Base-by-base conservation (phyloP, 2,113 vertebrate genomes). In the Setophaga coronata region DNA sequence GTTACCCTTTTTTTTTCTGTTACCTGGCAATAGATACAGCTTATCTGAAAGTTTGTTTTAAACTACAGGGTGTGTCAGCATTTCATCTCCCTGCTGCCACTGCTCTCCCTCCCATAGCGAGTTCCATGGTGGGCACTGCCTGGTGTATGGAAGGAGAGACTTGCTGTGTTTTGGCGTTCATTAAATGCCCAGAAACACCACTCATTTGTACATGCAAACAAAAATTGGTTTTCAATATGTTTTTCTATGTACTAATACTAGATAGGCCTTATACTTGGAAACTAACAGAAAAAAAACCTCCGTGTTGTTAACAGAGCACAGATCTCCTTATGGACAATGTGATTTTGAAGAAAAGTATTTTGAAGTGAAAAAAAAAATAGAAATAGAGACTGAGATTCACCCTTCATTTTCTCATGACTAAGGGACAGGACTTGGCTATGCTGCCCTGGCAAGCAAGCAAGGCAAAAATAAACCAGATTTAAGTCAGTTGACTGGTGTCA, bases 111-210 rank as follows among this genome's bases (percentile, higher is more conserved):
- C 43, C 25, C 21, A 9, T 2, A n/a, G 0, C 1, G 11, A 53
- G 42, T 12, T 78, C 26, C 74, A 78, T 19, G 0, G 0, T 3
- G 3, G 70, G 18, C 43, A 47, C 57, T 64, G 43, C 31, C 33
- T 29, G 33, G 34, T 31, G 78, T 25, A 28, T 40, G 76, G 62
- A 69, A 80, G 96, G 58, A 90, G 62, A 77, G 38, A 21, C 26
- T 51, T 6, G 0, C 36, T 69, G 24, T 73, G n/a, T 48, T 70
- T 53, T 42, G 50, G 53, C 48, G 19, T 56, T 60, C 21, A 33
- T 60, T 61, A 89, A 83, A 61, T 33, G 18, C 12, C 42, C n/a
- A 62, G 77, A n/a, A 93, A 81, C 33, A 77, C 15, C 42, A 57
- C 66, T 28, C 8, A 69, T 65, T 81, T 62, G 54, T 73, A 54